Conservation (phyloP, 1,140 invertebrate genomes). For the Riptortus pedestris region DNA sequence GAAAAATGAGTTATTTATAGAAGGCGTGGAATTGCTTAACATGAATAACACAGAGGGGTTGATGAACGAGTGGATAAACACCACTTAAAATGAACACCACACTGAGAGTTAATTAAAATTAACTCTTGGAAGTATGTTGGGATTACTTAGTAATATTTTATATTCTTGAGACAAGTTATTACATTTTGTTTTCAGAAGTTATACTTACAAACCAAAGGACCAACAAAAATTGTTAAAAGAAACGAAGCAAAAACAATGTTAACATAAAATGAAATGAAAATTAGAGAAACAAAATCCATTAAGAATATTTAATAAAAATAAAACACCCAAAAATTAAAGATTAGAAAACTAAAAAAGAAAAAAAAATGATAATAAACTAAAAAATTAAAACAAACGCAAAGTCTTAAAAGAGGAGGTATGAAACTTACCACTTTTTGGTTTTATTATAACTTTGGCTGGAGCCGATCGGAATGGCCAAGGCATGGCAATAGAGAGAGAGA, state of each 20-base stretch:
- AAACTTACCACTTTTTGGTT: conserved; percentile 48
- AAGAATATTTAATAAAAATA: conserved; percentile 15
- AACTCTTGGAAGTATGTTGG: no score
- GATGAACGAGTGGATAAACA: no score
- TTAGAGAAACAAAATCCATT: conserved; percentile 5
- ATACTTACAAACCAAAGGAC: conserved; percentile 1
- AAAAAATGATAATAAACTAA: conserved; percentile 25
- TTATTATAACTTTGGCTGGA: conserved; percentile 46
- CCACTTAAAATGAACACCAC: no score
- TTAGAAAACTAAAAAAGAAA: conserved; percentile 15
- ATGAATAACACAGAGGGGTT: no score
- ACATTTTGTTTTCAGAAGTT: no score
- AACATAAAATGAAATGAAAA: conserved; percentile 15
- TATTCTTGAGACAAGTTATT: no score
- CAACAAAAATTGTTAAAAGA: conserved; percentile 16
- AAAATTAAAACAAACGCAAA: conserved; percentile 31
- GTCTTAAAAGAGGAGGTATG: conserved; percentile 31
- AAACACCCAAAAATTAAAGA: conserved; percentile 10
- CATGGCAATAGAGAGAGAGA: conserved; percentile 32
- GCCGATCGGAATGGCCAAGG: conserved; percentile 39
- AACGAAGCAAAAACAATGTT: conserved; percentile 15
- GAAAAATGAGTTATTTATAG: no score
- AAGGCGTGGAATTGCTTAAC: no score
- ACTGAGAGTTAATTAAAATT: no score
- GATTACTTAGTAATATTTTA: no score